Percentiles rank a stretch among this genome's conserved stretches.
Evolutionary conservation across 2,797 vertebrate species (phyloP).

Genomic region (Acridotheres tristis): DNA sequence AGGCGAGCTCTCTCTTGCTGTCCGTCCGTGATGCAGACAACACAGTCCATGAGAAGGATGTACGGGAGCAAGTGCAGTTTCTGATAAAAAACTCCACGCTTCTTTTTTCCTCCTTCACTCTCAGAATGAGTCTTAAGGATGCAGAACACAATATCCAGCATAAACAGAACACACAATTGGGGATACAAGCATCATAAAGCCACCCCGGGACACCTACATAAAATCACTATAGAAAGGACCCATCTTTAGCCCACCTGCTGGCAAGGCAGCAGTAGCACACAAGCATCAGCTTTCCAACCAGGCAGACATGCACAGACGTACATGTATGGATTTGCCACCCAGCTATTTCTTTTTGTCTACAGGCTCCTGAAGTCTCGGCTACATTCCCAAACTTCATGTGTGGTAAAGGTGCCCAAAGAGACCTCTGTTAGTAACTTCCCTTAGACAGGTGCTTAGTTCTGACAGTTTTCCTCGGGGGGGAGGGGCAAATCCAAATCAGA

Average conservation of each 20-base stretch:
- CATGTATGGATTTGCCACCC: not conserved
- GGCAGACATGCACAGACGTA: not conserved
- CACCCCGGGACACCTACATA: not conserved
- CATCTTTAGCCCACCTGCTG: not conserved
- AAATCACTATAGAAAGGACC: not conserved
- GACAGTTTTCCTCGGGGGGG: not conserved
- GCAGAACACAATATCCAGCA: too few species aligned
- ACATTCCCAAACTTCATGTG: not conserved
- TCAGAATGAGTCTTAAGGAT: too few species aligned
- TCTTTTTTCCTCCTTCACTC: too few species aligned
- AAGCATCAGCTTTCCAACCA: not conserved
- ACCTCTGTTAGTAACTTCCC: not conserved
- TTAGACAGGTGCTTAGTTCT: not conserved
- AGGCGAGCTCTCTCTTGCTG: too few species aligned
- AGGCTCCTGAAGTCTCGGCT: not conserved
- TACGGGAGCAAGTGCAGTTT: too few species aligned
- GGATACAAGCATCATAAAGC: too few species aligned
- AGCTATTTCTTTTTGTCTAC: not conserved
- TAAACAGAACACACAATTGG: too few species aligned
- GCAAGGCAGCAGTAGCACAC: not conserved
- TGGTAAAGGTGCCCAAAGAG: not conserved
- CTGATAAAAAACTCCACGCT: too few species aligned
- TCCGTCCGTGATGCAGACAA: too few species aligned
- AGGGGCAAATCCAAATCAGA: not conserved
- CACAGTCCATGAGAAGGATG: too few species aligned